Percentiles rank a stretch among this genome's conserved stretches.
Evolutionary conservation across 2,888 invertebrate genomes (phyloP).

Genomic region (Tinea pellionella): DNA sequence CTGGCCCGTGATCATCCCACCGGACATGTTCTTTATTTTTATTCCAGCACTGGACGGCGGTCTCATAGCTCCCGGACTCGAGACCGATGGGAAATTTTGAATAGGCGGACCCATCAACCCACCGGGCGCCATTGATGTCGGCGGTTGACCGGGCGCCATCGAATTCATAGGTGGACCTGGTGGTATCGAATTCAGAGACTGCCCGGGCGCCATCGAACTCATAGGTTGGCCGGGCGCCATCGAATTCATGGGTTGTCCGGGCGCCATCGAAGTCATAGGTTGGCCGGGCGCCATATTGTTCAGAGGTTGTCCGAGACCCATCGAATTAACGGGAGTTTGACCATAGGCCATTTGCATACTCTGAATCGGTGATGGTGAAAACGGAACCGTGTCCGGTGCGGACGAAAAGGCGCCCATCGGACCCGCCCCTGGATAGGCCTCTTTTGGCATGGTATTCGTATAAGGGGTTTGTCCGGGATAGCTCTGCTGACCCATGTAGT

Average conservation of each 20-base stretch:
- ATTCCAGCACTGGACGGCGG: constrained; percentile 27
- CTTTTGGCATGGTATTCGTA: constrained; percentile 22
- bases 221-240: constrained; percentile 20
- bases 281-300: neutral
- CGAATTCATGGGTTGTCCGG: constrained; percentile 16
- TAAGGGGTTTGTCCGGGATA: constrained; percentile 35
- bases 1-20: constrained; percentile 23
- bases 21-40: constrained; percentile 53
- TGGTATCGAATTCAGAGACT: constrained; percentile 14
- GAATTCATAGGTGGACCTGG: neutral
- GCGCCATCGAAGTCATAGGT: constrained; percentile 22
- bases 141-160: constrained; percentile 14
- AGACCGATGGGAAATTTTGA: constrained; percentile 34
- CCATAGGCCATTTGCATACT: constrained; percentile 60
- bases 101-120: constrained; percentile 28
- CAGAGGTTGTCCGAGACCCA: neutral
- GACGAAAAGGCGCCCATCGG: constrained; percentile 34
- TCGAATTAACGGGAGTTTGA: constrained; percentile 30
- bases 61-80: constrained; percentile 36
- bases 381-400: constrained; percentile 21
- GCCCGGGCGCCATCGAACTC: constrained; percentile 31
- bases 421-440: neutral
- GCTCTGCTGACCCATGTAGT: constrained; percentile 37
- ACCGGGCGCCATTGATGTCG: constrained; percentile 8
- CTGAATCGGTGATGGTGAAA: constrained; percentile 47